Base-by-base conservation (phyloP, 1,140 invertebrate species). In the Leptoteleia sp. region DNA sequence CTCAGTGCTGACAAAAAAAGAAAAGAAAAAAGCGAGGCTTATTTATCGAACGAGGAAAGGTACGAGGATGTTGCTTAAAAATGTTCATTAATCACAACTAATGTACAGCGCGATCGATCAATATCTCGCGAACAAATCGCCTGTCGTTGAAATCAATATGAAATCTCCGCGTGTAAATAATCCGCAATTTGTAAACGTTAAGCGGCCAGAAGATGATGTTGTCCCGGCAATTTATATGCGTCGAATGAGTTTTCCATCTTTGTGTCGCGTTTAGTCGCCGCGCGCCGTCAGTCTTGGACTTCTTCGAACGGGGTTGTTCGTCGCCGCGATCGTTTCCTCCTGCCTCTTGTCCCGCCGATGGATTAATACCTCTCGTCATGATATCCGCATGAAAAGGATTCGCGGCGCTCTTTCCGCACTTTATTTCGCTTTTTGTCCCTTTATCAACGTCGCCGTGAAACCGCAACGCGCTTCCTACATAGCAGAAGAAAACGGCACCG, bases 321-420 rank as follows among this genome's bases (percentile, higher is more conserved):
- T 73, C 61, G 62, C 12, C 33, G 45, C 52, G 75, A 72, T 72
- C 71, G 64, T 76, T 80, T 72, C 61, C 71, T 76, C 45, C 71
- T 71, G 68, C 71, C 61, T 59, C 65, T 59, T 72, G 68, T 80
- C 67, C 71, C 48, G 61, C 48, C 55, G 77, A 76, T 76, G 77
- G 71, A 76, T 80, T 80, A 80, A 73, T 76, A 80, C 68, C 78
- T 54, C 61, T 65, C 65, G 48, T 73, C 62, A 37, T 67, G 78
- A 80, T 80, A 80, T 80, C 78, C 78, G 78, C 78, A 80, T 80
- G 72, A 64, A 73, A 73, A 72, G 78, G 77, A 80, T 80, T 80
- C 77, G 71, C 72, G 71, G 67, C 71, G 77, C 71, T 80, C 71
- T 76, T 76, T 50, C 71, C 71, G 71, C 67, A 62, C 64, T 76